These are phyloP conservation scores for Cottus gobio DNA, from an alignment of 2,113 vertebrate species.

Conservation along the genomic window DNA sequence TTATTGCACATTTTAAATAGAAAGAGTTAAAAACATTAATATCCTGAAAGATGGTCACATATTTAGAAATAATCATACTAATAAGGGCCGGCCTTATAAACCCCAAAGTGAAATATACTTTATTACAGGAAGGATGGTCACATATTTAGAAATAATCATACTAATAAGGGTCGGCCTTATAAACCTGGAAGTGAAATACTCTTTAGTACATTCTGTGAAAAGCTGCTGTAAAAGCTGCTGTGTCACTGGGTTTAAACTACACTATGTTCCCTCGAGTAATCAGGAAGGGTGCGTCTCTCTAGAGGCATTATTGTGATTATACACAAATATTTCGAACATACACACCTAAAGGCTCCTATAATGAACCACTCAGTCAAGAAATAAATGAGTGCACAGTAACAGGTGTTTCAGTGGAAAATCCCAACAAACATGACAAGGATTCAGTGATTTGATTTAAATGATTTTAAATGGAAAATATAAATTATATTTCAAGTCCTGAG, in stretches of 20 bases:
- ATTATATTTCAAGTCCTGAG: no score
- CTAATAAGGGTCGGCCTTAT: background rate
- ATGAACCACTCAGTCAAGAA: background rate
- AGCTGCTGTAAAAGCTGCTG: background rate
- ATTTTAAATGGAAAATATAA: background rate
- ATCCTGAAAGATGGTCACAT: background rate
- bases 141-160: background rate
- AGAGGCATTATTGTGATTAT: background rate
- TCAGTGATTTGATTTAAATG: background rate
- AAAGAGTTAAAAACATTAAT: background rate
- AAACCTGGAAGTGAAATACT: background rate
- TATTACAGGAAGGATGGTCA: background rate
- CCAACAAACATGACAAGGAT: background rate
- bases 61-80: background rate
- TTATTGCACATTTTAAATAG: background rate
- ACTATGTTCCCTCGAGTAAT: background rate
- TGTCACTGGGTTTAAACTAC: background rate
- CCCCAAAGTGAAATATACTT: background rate
- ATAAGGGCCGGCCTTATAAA: no score
- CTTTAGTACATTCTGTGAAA: background rate
- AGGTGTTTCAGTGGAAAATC: background rate
- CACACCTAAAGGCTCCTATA: background rate
- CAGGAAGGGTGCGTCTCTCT: background rate
- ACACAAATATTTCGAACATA: background rate
- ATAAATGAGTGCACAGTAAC: background rate